These are phyloP conservation scores for Scaptomyza cyrtandrae DNA, from an alignment of 2,888 invertebrate species.

Conservation along the genomic window DNA sequence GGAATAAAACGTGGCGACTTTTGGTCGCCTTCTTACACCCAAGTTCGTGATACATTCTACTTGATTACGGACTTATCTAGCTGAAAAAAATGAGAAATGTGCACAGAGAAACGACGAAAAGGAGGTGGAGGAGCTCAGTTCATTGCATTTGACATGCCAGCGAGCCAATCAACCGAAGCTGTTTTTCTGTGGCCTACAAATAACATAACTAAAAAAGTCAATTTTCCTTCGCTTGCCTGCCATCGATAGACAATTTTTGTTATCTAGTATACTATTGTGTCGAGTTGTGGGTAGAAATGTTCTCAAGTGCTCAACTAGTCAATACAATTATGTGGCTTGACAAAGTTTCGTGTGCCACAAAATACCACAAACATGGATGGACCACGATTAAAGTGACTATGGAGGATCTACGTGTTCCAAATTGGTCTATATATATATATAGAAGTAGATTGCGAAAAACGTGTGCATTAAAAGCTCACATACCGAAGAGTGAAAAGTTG, in stretches of 20 bases:
- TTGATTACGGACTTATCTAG: slow-evolving; percentile 77
- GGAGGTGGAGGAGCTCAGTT: slow-evolving; percentile 33
- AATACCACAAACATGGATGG: not conserved
- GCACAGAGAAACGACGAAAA: slow-evolving; percentile 8
- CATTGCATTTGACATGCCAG: slow-evolving; percentile 78
- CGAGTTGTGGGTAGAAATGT: slow-evolving; percentile 32
- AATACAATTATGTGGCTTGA: slow-evolving; percentile 18
- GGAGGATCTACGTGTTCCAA: slow-evolving; percentile 10
- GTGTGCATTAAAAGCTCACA: slow-evolving; percentile 15
- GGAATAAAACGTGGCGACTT: slow-evolving; percentile 27
- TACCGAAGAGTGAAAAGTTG: slow-evolving; percentile 10
- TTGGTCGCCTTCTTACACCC: slow-evolving; percentile 20
- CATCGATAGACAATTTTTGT: slow-evolving; percentile 58
- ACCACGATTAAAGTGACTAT: slow-evolving; percentile 25
- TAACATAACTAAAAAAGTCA: slow-evolving; percentile 54
- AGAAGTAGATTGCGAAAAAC: not conserved
- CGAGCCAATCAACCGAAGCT: slow-evolving; percentile 55
- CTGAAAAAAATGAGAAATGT: slow-evolving; percentile 52
- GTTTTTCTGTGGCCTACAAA: slow-evolving; percentile 66
- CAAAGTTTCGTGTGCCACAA: slow-evolving; percentile 13
- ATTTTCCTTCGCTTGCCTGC: slow-evolving; percentile 54
- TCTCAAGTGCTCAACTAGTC: slow-evolving; percentile 40
- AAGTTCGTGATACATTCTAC: slow-evolving; percentile 66
- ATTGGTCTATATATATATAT: slow-evolving; percentile 3
- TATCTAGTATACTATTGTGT: slow-evolving; percentile 41